Conservation (phyloP, 1,140 invertebrate genomes). For the Calosoma granatense region DNA sequence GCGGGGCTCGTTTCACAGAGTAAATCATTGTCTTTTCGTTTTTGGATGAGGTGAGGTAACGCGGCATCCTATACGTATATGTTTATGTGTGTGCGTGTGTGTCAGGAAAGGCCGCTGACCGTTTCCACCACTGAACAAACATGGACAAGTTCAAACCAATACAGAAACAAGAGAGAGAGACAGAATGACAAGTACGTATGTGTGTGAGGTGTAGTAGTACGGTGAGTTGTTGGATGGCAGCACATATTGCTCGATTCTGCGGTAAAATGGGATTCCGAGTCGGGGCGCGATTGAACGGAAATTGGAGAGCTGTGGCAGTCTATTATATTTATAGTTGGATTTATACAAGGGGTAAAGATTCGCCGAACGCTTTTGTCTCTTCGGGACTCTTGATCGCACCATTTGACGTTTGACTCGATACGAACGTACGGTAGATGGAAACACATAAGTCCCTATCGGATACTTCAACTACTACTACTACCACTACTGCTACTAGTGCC, state of each 20-base stretch:
- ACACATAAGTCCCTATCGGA: too few species aligned
- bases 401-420: neutral
- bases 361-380: neutral
- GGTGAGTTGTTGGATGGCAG: slow-evolving; percentile 17
- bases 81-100: too few species aligned
- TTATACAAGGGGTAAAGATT: slow-evolving; percentile 14
- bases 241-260: slow-evolving; percentile 16
- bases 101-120: neutral
- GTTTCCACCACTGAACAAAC: too few species aligned
- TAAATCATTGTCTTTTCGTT: neutral
- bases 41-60: neutral
- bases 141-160: too few species aligned
- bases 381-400: neutral
- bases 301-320: slow-evolving; percentile 18
- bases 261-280: slow-evolving; percentile 16
- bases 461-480: too few species aligned
- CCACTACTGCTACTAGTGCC: too few species aligned
- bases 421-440: neutral
- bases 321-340: slow-evolving; percentile 20
- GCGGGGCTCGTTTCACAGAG: neutral
- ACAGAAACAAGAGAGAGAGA: neutral
- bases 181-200: neutral
- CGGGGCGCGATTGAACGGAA: slow-evolving; percentile 19
- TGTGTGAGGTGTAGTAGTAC: neutral
- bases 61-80: too few species aligned